Base-by-base conservation (phyloP, 1,140 invertebrate species). In the Drosophila malerkotliana region DNA sequence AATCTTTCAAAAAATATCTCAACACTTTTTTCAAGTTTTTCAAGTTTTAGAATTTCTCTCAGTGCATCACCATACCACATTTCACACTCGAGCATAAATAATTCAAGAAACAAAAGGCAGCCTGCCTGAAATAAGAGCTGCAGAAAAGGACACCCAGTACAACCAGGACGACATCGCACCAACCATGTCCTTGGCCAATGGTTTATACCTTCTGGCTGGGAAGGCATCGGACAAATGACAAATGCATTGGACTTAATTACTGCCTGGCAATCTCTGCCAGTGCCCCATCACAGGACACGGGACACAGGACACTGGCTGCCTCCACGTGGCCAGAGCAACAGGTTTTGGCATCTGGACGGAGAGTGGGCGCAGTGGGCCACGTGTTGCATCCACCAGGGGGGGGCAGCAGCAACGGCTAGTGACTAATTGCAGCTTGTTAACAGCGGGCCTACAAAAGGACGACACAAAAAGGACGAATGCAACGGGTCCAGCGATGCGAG, bases 341-440 rank as follows among this genome's bases (percentile, higher is more conserved):
- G 68, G 66, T 68, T 64, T 68, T 55, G 63, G 66, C 63, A 56
- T 69, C 39, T 6, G 1, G 26, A 7, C 26, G 26, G 24, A 49
- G 10, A 12, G 51, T 21, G 5, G 18, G 34, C 24, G 14, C 0
- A 12, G 28, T 21, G 12, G 7, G 14, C 28, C 66, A 69, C 66
- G 63, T 69, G 69, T 82, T 83, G 79, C 76, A 83, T 71, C 69
- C 71, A 63, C 18, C 34, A 37, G 10, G 34, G 4, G 10, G 12
- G 7, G 32, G 18, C 18, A 18, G 18, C 18, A 18, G 18, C 18
- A 18, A 18, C 18, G 18, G 18, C 32, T 34, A 39, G 30, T 54
- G 77, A 71, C 77, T 78, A 82, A 82, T 82, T 83, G 79, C 62
- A 63, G 71, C 71, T 73, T 63, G 56, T 64, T 64, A 62, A 34